Conservation (phyloP, 2,888 invertebrate species). For the Hypsopygia costalis region DNA sequence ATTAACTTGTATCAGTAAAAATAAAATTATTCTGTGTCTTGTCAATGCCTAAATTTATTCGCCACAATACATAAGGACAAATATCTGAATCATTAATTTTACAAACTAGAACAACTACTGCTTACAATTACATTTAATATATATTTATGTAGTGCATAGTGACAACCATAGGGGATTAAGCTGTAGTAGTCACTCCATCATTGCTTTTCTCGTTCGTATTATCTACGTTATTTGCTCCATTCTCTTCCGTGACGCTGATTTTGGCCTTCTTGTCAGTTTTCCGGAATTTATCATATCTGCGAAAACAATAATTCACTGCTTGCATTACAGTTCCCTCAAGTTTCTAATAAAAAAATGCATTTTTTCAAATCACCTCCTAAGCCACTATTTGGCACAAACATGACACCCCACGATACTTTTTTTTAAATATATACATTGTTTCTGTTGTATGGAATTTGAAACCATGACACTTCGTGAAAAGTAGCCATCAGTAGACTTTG, state of each 20-base stretch:
- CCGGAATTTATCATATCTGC: slow-evolving; percentile 83
- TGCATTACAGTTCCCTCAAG: no score
- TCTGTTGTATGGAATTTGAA: no score
- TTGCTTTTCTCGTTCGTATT: slow-evolving; percentile 52
- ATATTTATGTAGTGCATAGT: slow-evolving; percentile 1
- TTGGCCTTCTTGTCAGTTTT: slow-evolving; percentile 82
- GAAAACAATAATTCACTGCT: slow-evolving; percentile 20
- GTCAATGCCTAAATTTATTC: background rate
- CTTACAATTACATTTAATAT: slow-evolving; percentile 3
- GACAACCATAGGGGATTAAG: slow-evolving; percentile 25
- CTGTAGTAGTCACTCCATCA: slow-evolving; percentile 49
- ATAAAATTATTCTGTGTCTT: background rate
- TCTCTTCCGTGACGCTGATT: slow-evolving; percentile 59
- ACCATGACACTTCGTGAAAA: no score
- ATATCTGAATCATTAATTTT: background rate
- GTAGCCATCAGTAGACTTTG: no score
- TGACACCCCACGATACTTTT: no score
- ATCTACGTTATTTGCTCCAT: slow-evolving; percentile 48
- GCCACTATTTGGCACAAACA: no score
- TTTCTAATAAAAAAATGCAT: no score
- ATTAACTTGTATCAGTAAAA: no score
- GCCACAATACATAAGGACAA: background rate
- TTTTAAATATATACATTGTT: no score
- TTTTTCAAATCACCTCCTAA: no score
- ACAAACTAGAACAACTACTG: background rate